Base-by-base conservation (phyloP, 2,113 vertebrate genomes). In the Ahaetulla prasina region DNA sequence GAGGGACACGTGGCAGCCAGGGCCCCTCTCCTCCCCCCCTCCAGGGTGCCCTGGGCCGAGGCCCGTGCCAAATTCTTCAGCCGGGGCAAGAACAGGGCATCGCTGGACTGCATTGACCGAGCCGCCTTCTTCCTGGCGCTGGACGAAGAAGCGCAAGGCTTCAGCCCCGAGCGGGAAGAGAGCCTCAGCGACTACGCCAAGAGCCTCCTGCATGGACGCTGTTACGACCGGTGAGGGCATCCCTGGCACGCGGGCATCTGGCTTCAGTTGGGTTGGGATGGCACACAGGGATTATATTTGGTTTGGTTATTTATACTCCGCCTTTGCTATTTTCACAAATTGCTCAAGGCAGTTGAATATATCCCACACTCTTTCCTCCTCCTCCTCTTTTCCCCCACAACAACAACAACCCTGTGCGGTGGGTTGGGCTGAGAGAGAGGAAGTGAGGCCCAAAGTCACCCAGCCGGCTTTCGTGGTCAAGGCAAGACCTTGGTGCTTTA, bases 171-270 rank as follows among this genome's bases (percentile, higher is more conserved):
- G 2, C 96, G 88, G 0, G 96, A 96, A 53, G 94, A 95, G 87
- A 99, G 98, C 23, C 96, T 99, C 49, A 98, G 98, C 88, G 85
- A 96, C 30, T 99, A 99, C 0, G 98, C 98, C 96, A 99, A 99
- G 90, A 98, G 99, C 30, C 96, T 99, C 89, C 98, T 99, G 90
- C 99, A 99, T 0, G 99, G 99, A 30, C 98, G 97, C 92, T 99
- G 99, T 96, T 98, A 98, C 5, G 98, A 99, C 98, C 98, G 99
- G 99, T 99, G 93, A 25, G 91, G 63, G 16, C 16, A 8, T 2
- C 68, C 63, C 68, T 68, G 11, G 63, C 63, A 35, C 12, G 7
- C 25, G 8, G 57, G 55, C 55, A 27, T 22, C 85, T 7, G 30
- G 87, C 30, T 3, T 1, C 49, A 3, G 2, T 4, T n/a, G 60